Conservation (phyloP, 2,797 vertebrate genomes). For the Tauraco hartlaubi region DNA sequence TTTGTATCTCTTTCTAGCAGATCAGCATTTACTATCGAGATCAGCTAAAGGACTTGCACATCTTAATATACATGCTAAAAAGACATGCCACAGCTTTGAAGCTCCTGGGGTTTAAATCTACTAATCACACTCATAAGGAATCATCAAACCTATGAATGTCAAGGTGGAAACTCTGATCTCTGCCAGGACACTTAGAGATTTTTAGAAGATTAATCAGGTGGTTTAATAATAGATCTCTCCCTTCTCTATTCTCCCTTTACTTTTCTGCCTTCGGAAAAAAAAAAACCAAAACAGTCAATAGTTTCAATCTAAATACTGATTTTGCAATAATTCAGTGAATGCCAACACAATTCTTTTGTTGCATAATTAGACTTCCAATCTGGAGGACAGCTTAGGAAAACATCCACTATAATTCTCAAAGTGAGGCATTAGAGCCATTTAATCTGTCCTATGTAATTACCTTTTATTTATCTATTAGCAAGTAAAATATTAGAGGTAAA, state of each 20-base stretch:
- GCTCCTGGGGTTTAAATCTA: neutral
- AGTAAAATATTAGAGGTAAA: neutral
- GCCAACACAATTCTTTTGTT: neutral
- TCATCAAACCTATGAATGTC: neutral
- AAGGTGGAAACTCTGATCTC: slow-evolving; percentile 7
- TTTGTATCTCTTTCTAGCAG: neutral
- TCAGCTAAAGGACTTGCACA: neutral
- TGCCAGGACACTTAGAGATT: neutral
- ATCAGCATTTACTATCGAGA: neutral
- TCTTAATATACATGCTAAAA: neutral
- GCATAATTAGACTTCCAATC: slow-evolving; percentile 8
- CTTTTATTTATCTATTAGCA: neutral
- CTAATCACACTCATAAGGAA: neutral
- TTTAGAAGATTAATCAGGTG: neutral
- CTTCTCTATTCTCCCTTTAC: neutral
- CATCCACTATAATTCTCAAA: neutral
- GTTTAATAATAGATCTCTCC: neutral
- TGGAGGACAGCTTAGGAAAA: slow-evolving; percentile 36
- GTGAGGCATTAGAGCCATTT: slow-evolving; percentile 3
- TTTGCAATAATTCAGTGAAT: neutral
- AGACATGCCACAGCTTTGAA: neutral
- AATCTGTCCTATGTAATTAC: neutral
- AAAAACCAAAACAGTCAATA: neutral
- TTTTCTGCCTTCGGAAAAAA: neutral
- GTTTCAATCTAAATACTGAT: neutral